Percentiles rank a stretch among this genome's conserved stretches.
These are phyloP conservation scores for Disparrhopalites patrizii DNA, from an alignment of 2,888 invertebrate species.

Conservation along the genomic window DNA sequence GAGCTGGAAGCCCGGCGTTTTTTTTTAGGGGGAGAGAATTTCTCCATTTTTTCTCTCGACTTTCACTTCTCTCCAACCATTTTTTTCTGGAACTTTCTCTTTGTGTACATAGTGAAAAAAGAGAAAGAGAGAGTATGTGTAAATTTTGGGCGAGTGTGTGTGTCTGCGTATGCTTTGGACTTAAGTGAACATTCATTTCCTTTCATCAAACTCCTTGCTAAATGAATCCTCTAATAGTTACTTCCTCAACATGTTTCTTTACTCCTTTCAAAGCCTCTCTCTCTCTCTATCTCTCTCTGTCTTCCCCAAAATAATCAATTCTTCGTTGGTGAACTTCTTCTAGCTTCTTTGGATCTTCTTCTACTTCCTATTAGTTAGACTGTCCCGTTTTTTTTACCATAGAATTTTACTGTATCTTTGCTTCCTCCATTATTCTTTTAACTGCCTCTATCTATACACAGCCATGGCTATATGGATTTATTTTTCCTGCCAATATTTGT, in stretches of 20 bases:
- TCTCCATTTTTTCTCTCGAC: slow-evolving; percentile 15
- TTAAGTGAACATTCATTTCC: slow-evolving; percentile 29
- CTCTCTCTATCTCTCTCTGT: too few species aligned
- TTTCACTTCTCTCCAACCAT: neutral
- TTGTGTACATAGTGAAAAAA: neutral
- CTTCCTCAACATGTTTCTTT: slow-evolving; percentile 28
- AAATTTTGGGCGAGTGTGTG: neutral
- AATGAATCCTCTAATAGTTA: slow-evolving; percentile 33
- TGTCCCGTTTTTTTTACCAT: neutral
- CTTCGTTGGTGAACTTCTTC: slow-evolving; percentile 5
- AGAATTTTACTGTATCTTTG: neutral
- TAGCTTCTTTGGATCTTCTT: neutral
- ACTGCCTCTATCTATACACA: slow-evolving; percentile 1
- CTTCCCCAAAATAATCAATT: slow-evolving; percentile 31
- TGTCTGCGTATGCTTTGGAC: slow-evolving; percentile 15
- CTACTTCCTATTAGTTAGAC: too few species aligned
- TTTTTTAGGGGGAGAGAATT: neutral
- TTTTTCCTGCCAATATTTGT: too few species aligned
- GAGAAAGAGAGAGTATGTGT: neutral
- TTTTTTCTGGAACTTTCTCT: neutral
- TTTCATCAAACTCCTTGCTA: slow-evolving; percentile 29
- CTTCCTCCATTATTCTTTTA: neutral
- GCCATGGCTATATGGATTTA: too few species aligned
- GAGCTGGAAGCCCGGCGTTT: neutral
- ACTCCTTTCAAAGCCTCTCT: too few species aligned